A percentile compares a stretch with the other conserved stretches of the same genome.
phyloP scores from a whole-genome alignment of 2,888 invertebrate genomes.

The Amphipoea oculea region DNA sequence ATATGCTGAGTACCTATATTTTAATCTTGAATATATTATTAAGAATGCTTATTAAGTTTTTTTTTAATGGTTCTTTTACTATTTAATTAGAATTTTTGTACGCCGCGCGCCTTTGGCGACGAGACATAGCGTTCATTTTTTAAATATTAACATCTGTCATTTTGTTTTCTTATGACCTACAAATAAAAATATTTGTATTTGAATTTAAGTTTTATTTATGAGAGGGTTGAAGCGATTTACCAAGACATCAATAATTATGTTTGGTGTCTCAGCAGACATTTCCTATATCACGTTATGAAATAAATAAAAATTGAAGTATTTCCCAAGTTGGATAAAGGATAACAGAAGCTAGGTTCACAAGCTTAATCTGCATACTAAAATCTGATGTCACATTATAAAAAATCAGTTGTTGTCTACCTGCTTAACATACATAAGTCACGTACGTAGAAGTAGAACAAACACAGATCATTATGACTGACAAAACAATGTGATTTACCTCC shows the following conservation, averaged over 20 bases:
- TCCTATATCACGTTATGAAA: too few species aligned
- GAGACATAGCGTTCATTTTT: not conserved
- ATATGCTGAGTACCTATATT: not conserved
- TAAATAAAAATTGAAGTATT: not conserved
- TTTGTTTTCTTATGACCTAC: not conserved
- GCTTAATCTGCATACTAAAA: not conserved
- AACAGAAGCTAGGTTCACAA: not conserved
- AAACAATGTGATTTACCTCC: not conserved
- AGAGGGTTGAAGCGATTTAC: not conserved
- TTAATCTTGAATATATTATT: not conserved
- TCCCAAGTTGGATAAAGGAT: not conserved
- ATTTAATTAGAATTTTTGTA: not conserved
- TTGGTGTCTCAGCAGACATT: not conserved
- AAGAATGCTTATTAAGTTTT: not conserved
- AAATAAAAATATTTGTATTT: not conserved
- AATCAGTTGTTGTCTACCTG: not conserved
- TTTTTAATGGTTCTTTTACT: not conserved
- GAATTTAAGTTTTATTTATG: not conserved
- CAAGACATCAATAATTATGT: not conserved
- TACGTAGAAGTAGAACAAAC: slow-evolving; percentile 12
- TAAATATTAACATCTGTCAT: not conserved
- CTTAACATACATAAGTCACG: slow-evolving; percentile 7
- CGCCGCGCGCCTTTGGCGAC: not conserved
- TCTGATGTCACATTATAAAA: not conserved
- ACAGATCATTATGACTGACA: slow-evolving; percentile 8